Percentiles rank a stretch among this genome's conserved stretches.
phyloP scores from a whole-genome alignment of 92 coral and sea anemone species.

The Diadumene lineata region DNA sequence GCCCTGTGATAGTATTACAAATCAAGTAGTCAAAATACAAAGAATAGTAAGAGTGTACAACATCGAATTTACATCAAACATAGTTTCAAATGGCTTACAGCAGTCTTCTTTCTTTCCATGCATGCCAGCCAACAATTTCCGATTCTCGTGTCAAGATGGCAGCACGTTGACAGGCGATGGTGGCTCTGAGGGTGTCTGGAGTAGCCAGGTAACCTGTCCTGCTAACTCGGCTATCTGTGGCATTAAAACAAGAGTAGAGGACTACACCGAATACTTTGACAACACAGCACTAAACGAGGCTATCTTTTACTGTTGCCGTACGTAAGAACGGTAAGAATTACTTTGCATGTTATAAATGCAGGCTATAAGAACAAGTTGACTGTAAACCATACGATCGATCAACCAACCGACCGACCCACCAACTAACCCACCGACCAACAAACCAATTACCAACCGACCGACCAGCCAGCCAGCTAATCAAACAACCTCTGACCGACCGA shows the following conservation, averaged over 20 bases:
- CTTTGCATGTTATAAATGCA: neutral
- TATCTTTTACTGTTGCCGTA: constrained; percentile 20
- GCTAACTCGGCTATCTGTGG: constrained; percentile 3
- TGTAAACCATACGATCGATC: too few relatives aligned
- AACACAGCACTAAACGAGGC: constrained; percentile 28
- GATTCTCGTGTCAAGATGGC: neutral
- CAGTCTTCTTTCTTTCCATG: too few relatives aligned
- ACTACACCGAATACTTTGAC: neutral
- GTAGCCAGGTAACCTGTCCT: neutral
- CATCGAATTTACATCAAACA: too few relatives aligned
- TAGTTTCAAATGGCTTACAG: too few relatives aligned
- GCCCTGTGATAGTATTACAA: too few relatives aligned
- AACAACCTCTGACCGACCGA: too few relatives aligned
- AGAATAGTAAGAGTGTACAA: too few relatives aligned
- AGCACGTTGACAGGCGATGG: neutral
- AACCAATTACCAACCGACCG: too few relatives aligned
- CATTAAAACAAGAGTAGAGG: constrained; percentile 17
- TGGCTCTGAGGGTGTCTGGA: constrained; percentile 6
- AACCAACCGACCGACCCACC: too few relatives aligned
- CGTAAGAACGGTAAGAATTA: neutral
- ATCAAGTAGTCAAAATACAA: too few relatives aligned
- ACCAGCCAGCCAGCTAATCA: too few relatives aligned
- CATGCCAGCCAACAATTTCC: constrained; percentile 18
- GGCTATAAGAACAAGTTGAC: neutral
- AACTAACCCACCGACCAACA: too few relatives aligned